Conservation (phyloP, 2,797 vertebrate genomes). For the Tauraco hartlaubi region DNA sequence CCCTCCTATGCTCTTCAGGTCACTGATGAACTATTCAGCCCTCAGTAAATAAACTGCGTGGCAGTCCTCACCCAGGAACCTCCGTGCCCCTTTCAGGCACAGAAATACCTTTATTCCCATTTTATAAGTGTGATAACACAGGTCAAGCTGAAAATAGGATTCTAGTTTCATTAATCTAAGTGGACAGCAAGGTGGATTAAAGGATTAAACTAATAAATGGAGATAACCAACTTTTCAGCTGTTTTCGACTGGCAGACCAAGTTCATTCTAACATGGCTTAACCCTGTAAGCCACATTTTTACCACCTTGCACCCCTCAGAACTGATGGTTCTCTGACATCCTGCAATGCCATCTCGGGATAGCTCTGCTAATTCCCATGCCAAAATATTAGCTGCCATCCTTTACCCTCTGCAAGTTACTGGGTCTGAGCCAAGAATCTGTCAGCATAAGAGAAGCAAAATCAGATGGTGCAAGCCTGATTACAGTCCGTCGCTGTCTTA, state of each 20-base stretch:
- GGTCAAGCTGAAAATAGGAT: conserved; percentile 46
- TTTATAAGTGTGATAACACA: conserved; percentile 28
- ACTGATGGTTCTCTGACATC: conserved; percentile 1
- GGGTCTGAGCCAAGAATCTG: conserved; percentile 53
- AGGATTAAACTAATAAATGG: conserved; percentile 62
- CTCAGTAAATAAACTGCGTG: not conserved
- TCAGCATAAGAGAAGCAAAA: conserved; percentile 41
- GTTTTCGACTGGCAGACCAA: not conserved
- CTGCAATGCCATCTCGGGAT: not conserved
- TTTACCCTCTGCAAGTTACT: conserved; percentile 23
- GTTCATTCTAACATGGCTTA: conserved; percentile 21
- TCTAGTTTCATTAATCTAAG: conserved; percentile 62
- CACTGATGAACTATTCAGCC: conserved; percentile 40
- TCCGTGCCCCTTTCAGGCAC: not conserved
- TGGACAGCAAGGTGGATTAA: conserved; percentile 68
- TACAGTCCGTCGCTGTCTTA: conserved; percentile 45
- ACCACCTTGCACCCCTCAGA: conserved; percentile 1
- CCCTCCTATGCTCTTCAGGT: conserved; percentile 20
- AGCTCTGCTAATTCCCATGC: conserved; percentile 42
- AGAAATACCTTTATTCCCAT: conserved; percentile 34
- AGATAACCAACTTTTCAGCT: conserved; percentile 51
- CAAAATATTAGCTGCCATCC: conserved; percentile 57
- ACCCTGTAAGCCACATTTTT: conserved; percentile 39
- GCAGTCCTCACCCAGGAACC: not conserved
- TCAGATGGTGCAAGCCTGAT: conserved; percentile 46